Base-by-base conservation (phyloP, 2,113 vertebrate genomes). In the Hydropotes inermis region DNA sequence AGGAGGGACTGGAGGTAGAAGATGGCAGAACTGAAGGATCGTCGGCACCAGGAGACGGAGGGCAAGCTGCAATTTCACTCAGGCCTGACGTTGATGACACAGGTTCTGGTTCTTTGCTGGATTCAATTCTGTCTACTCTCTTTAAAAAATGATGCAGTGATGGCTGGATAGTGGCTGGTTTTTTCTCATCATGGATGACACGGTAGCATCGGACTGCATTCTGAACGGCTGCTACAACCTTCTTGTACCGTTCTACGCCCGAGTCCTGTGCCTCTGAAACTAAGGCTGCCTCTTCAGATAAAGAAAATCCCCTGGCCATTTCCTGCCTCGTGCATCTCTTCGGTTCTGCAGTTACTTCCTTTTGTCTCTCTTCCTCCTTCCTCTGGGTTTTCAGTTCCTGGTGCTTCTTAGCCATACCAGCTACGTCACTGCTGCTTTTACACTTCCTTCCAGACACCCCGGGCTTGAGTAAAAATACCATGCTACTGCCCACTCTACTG, bases 181-280 rank as follows among this genome's bases (percentile, higher is more conserved):
- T 43, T 15, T 43, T 27, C 36, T 76, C 70, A 14, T 76, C 36
- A 7, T 43, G 70, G 54, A 76, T 14, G 39, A 76, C 0, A 3
- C 0, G 1, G 23, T 43, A 76, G 70, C 70, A 2, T 1, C 4
- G 0, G 36, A 27, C 39, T 0, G 5, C 36, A 7, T 1, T 43
- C 36, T 14, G 12, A 76, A 27, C 6, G 3, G 70, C 70, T 27
- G 36, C 70, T 2, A 1, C 39, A 23, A 23, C n/a, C n/a, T 39
- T 39, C n/a, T 6, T 3, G 67, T 23, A 70, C 67, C 3, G 0
- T 27, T 27, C 70, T 4, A 76, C 4, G 23, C 27, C 11, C 6
- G 0, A 43, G 70, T 74, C 23, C 70, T 76, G 23, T 43, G 70
- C 12, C 70, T 76, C 39, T 27, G 19, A 43, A 5, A 43, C 70